Conservation (phyloP, 2,113 vertebrate species). For the Lipotes vexillifer region DNA sequence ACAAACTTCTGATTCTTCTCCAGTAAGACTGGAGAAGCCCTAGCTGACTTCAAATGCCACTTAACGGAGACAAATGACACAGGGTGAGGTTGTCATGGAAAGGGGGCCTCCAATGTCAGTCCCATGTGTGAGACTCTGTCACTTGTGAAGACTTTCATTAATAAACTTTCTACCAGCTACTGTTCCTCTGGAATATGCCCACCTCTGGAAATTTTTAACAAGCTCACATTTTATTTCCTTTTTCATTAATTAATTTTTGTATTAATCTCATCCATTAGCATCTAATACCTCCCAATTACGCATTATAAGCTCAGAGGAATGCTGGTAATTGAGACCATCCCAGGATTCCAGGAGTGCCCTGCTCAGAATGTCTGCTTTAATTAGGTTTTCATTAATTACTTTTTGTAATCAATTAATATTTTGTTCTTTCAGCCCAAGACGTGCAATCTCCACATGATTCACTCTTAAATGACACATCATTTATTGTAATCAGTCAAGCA, state of each 20-base stretch:
- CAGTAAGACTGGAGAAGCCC: background rate
- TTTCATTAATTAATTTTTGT: conserved; percentile 74
- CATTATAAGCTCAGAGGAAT: conserved; percentile 59
- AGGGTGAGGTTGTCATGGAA: background rate
- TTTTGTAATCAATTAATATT: conserved; percentile 70
- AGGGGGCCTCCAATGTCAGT: background rate
- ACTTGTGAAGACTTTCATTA: conserved; percentile 25
- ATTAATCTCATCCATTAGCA: conserved; percentile 70
- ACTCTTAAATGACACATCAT: conserved; percentile 53
- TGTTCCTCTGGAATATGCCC: background rate
- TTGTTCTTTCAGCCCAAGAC: conserved; percentile 30
- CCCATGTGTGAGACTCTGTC: background rate
- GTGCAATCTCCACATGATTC: conserved; percentile 24
- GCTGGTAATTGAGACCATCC: conserved; percentile 56
- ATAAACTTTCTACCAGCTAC: background rate
- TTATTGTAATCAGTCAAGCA: conserved; percentile 55
- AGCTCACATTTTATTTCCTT: conserved; percentile 65
- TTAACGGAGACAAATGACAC: conserved; percentile 46
- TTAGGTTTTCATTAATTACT: conserved; percentile 76
- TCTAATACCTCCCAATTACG: conserved; percentile 66
- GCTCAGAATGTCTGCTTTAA: conserved; percentile 61
- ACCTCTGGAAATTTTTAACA: conserved; percentile 51
- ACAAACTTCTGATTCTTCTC: background rate
- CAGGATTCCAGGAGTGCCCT: conserved; percentile 44
- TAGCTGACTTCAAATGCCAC: background rate